A percentile compares a stretch with the other conserved stretches of the same genome.
phyloP scores from a whole-genome alignment of 2,797 vertebrate species.

The Heterohyrax brucei region DNA sequence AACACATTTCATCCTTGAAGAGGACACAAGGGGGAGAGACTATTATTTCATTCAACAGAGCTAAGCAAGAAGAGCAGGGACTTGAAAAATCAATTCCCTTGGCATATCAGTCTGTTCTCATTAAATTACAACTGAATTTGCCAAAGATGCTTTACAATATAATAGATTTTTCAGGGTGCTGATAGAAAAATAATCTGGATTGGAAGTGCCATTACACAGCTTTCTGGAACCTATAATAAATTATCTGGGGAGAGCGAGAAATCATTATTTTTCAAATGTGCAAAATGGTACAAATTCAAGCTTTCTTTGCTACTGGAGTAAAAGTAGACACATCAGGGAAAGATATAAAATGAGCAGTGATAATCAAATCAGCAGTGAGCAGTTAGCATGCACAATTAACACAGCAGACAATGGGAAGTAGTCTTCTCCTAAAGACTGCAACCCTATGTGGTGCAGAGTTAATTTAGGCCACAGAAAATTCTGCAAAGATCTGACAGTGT shows the following conservation, averaged over 20 bases:
- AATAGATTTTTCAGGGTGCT: slow-evolving; percentile 47
- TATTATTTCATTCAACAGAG: background rate
- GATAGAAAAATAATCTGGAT: slow-evolving; percentile 49
- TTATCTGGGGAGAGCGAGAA: background rate
- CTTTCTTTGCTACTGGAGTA: background rate
- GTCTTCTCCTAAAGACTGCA: slow-evolving; percentile 35
- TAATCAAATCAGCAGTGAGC: slow-evolving; percentile 59
- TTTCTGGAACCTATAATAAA: slow-evolving; percentile 69
- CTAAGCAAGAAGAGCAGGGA: background rate
- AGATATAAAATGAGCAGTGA: slow-evolving; percentile 56
- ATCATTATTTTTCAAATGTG: slow-evolving; percentile 60
- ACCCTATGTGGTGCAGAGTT: slow-evolving; percentile 25
- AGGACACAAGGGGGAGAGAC: background rate
- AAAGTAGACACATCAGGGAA: background rate
- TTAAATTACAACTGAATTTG: slow-evolving; percentile 60
- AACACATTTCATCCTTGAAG: slow-evolving; percentile 47
- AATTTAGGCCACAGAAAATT: slow-evolving; percentile 69
- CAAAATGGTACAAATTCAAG: slow-evolving; percentile 20
- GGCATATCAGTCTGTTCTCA: slow-evolving; percentile 59
- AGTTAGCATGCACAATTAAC: slow-evolving; percentile 45
- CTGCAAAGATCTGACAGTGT: slow-evolving; percentile 57
- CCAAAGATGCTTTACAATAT: slow-evolving; percentile 35
- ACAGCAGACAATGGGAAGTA: slow-evolving; percentile 39
- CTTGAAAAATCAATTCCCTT: slow-evolving; percentile 56
- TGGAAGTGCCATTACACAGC: slow-evolving; percentile 30